Conservation (phyloP, 2,888 invertebrate genomes). For the Eurois occulta region DNA sequence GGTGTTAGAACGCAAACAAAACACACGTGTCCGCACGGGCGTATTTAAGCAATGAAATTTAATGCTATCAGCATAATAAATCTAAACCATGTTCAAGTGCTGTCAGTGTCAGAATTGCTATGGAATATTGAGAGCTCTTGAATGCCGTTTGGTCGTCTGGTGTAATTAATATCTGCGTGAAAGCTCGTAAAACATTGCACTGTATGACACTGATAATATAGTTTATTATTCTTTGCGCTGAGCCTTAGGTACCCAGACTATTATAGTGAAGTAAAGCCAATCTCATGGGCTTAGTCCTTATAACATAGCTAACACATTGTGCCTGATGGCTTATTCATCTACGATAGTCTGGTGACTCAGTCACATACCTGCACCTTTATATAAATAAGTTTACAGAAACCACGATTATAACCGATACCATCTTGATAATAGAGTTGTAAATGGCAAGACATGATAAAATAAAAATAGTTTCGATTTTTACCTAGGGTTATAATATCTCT, state of each 20-base stretch:
- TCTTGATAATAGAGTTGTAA: slow-evolving; percentile 19
- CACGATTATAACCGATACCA: slow-evolving; percentile 5
- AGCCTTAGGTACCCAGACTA: slow-evolving; percentile 1
- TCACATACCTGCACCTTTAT: neutral
- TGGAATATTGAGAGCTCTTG: neutral
- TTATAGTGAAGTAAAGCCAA: slow-evolving; percentile 12
- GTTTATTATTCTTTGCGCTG: slow-evolving; percentile 19
- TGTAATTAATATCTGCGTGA: neutral
- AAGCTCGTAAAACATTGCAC: neutral
- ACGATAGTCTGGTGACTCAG: neutral
- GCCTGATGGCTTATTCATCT: neutral
- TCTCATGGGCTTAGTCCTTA: slow-evolving; percentile 19
- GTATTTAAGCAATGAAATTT: neutral
- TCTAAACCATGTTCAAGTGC: neutral
- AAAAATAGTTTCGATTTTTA: slow-evolving; percentile 36
- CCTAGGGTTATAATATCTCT: slow-evolving; percentile 52
- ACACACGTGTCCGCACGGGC: neutral
- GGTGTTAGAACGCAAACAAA: neutral
- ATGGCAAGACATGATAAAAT: slow-evolving; percentile 35
- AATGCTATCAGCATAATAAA: neutral
- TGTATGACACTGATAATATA: slow-evolving; percentile 13
- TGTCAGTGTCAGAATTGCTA: neutral
- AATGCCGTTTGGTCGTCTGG: neutral
- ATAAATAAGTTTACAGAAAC: neutral
- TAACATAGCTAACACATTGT: slow-evolving; percentile 10